Evolutionary conservation across 2,797 vertebrate genomes (phyloP).

Genomic region (Ciconia nigra): DNA sequence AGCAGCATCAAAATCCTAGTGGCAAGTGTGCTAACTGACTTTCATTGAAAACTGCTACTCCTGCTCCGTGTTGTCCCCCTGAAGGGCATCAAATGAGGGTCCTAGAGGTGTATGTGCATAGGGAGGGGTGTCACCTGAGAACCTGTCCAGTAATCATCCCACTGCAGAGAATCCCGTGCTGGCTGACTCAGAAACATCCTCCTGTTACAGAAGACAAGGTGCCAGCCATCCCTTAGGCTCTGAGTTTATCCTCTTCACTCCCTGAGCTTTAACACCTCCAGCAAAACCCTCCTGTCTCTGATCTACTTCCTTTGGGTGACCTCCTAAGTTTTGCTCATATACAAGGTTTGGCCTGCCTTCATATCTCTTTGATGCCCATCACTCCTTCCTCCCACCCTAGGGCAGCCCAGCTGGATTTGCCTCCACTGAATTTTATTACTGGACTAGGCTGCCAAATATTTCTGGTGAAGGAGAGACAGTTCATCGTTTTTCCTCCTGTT

Average conservation of each 20-base stretch:
- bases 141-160: background rate
- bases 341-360: background rate
- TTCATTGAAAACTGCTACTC: background rate
- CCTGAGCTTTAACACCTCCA: background rate
- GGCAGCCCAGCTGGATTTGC: background rate
- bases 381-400: background rate
- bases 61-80: too few relatives aligned
- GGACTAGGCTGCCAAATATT: background rate
- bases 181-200: background rate
- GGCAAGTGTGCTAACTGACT: fast-evolving
- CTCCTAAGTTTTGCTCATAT: background rate
- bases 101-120: too few relatives aligned
- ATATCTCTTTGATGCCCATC: background rate
- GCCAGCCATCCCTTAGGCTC: background rate
- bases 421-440: background rate
- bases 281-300: background rate
- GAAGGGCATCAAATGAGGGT: background rate
- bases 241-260: background rate
- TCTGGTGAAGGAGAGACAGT: background rate
- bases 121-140: background rate
- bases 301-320: background rate
- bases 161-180: background rate
- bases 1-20: background rate
- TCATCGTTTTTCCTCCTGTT: background rate
- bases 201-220: background rate